Evolutionary conservation across 2,888 invertebrate species (phyloP).

Genomic region (Deroplatys truncata): DNA sequence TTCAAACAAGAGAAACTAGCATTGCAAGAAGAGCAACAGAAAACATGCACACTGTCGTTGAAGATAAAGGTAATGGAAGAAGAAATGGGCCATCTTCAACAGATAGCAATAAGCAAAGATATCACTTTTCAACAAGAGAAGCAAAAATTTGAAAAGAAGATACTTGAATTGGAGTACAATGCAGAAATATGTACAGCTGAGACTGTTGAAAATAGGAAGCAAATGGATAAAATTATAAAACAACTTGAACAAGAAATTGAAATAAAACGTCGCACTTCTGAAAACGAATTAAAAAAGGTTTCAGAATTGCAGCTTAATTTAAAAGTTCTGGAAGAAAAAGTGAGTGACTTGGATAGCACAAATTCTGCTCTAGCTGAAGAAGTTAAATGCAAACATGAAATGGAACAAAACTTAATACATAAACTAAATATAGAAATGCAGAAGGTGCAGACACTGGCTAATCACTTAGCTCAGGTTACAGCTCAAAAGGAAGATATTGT

Average conservation of each 20-base stretch:
- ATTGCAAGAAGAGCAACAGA: not conserved
- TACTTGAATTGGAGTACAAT: not conserved
- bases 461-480: not conserved
- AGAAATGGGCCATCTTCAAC: not conserved
- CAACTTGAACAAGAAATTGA: conserved; percentile 33
- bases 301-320: conserved; percentile 40
- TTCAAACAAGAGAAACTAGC: too few relatives aligned
- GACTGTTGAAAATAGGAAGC: too few relatives aligned
- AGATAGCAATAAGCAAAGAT: not conserved
- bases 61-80: not conserved
- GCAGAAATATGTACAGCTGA: not conserved
- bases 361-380: conserved; percentile 36
- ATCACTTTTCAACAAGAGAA: not conserved
- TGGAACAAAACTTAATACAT: not conserved
- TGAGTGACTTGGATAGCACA: conserved; percentile 45
- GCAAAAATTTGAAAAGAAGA: not conserved
- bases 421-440: not conserved
- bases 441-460: not conserved
- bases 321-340: conserved; percentile 40
- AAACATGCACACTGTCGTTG: not conserved
- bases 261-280: conserved; percentile 27
- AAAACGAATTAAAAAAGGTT: conserved; percentile 37
- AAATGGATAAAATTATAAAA: conserved; percentile 35
- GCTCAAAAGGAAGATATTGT: not conserved
- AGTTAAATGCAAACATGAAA: not conserved